These are phyloP conservation scores for Rhogogaster chlorosoma DNA, from an alignment of 2,888 invertebrate genomes.

Conservation along the genomic window DNA sequence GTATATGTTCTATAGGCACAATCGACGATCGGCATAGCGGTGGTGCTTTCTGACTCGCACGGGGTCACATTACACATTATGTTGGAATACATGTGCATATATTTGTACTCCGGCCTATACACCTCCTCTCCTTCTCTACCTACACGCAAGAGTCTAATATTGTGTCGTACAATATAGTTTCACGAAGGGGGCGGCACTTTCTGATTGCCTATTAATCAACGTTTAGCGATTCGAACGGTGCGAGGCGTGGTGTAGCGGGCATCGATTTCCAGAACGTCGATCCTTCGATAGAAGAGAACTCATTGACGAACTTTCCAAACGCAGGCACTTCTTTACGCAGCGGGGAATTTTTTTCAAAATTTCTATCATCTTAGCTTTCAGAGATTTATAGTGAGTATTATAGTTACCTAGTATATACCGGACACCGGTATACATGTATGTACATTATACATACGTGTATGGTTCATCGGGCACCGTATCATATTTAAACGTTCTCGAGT, in stretches of 20 bases:
- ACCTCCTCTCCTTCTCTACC: not conserved
- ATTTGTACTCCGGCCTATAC: not conserved
- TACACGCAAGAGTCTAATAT: not conserved
- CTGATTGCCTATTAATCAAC: constrained; percentile 66
- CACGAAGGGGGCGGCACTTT: constrained; percentile 60
- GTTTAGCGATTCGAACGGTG: constrained; percentile 61
- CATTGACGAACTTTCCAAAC: not conserved
- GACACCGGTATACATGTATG: not conserved
- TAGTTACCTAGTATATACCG: not conserved
- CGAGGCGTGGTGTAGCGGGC: not conserved
- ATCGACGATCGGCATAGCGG: constrained; percentile 49
- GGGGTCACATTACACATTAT: not conserved
- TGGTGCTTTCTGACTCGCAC: not conserved
- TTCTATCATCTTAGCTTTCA: not conserved
- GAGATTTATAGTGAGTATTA: not conserved
- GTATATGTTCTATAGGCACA: constrained; percentile 9
- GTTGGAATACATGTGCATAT: not conserved
- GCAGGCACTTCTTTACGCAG: not conserved
- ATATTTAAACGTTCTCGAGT: not conserved
- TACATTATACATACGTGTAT: not conserved
- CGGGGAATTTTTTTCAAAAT: not conserved
- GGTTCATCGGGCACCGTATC: not conserved
- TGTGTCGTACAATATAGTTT: not conserved
- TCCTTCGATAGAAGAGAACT: not conserved
- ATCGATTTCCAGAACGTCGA: not conserved